phyloP scores from a whole-genome alignment of 2,888 invertebrate genomes.

The Eilema depressum region DNA sequence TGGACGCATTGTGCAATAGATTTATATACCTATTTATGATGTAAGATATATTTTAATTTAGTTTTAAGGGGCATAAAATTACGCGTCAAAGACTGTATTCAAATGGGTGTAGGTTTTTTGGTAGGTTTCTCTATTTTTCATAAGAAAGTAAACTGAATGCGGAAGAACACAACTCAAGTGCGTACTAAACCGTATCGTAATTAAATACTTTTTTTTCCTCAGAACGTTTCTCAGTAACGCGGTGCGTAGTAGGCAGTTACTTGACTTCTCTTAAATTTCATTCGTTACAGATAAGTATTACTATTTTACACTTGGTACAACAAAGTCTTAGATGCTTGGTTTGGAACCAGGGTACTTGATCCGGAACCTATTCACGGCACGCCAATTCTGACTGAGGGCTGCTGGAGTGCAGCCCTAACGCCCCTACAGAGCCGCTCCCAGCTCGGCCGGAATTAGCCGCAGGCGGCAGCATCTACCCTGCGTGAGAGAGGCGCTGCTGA shows the following conservation, averaged over 20 bases:
- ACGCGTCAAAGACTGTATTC: neutral
- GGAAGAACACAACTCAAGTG: neutral
- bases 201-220: neutral
- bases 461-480: too few relatives aligned
- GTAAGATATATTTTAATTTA: neutral
- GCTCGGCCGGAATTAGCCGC: too few relatives aligned
- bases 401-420: too few relatives aligned
- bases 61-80: neutral
- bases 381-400: too few relatives aligned
- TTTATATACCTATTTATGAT: neutral
- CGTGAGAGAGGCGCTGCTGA: too few relatives aligned
- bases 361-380: too few relatives aligned
- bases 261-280: neutral
- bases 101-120: neutral
- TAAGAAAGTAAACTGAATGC: constrained; percentile 1
- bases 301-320: neutral
- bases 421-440: too few relatives aligned
- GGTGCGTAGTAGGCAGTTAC: neutral
- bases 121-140: neutral
- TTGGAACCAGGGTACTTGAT: too few relatives aligned
- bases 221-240: neutral
- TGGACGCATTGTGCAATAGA: neutral
- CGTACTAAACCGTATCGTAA: constrained; percentile 2
- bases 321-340: too few relatives aligned
- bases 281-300: neutral